Evolutionary conservation across 1,140 invertebrate species (phyloP).

Genomic region (Drosophila azteca): DNA sequence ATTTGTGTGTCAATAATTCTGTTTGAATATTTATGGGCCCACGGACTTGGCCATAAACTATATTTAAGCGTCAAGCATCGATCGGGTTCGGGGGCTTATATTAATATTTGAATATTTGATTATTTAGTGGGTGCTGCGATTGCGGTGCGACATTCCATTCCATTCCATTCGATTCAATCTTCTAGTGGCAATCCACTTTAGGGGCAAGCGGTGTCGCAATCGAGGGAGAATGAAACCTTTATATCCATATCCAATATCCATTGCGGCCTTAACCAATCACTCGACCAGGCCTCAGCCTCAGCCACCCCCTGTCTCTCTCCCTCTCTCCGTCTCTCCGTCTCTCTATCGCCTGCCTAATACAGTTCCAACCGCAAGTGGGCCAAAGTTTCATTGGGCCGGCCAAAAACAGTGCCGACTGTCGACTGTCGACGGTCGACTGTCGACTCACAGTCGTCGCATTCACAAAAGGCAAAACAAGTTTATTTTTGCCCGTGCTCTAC

Average conservation of each 20-base stretch:
- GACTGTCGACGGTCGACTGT: slow-evolving; percentile 1
- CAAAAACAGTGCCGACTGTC: slow-evolving; percentile 42
- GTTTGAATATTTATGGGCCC: slow-evolving; percentile 67
- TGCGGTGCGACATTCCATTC: slow-evolving; percentile 5
- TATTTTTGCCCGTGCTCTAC: slow-evolving; percentile 10
- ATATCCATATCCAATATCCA: slow-evolving; percentile 38
- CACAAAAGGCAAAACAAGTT: slow-evolving; percentile 68
- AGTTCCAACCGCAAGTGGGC: slow-evolving; percentile 73
- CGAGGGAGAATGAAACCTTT: not conserved
- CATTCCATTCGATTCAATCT: slow-evolving; percentile 9
- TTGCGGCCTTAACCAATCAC: slow-evolving; percentile 30
- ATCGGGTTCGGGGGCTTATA: slow-evolving; percentile 1
- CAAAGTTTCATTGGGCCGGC: slow-evolving; percentile 54
- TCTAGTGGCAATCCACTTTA: slow-evolving; percentile 13
- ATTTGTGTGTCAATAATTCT: slow-evolving; percentile 69
- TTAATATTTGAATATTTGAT: slow-evolving; percentile 54
- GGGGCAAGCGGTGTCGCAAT: too few species aligned
- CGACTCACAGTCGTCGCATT: slow-evolving; percentile 25
- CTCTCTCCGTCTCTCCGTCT: slow-evolving; percentile 8
- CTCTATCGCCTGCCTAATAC: slow-evolving; percentile 36
- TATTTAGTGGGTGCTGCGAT: slow-evolving; percentile 54
- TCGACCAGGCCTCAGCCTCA: not conserved
- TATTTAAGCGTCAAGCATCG: slow-evolving; percentile 40
- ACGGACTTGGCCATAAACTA: slow-evolving; percentile 64
- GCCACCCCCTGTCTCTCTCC: too few species aligned